A percentile compares a stretch with the other conserved stretches of the same genome.
These are phyloP conservation scores for Eurystomus glaucurus DNA, from an alignment of 2,797 vertebrate species.

Conservation along the genomic window DNA sequence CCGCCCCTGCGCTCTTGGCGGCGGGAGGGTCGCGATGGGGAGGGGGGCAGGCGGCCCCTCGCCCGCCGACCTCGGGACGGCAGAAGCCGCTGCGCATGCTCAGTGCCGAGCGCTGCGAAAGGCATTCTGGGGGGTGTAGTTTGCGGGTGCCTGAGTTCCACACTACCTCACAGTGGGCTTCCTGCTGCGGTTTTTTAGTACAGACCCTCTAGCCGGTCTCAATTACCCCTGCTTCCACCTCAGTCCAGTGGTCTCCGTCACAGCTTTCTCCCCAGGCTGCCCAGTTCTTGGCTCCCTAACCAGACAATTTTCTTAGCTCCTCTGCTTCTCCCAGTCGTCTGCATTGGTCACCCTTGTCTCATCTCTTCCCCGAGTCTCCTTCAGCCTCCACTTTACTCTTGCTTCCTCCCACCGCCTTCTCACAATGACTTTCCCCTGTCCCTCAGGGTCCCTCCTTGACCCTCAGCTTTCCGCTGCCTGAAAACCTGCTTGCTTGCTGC, in stretches of 20 bases:
- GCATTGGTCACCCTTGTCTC: rapidly evolving
- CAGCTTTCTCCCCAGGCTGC: neutral
- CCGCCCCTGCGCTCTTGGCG: neutral
- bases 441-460: neutral
- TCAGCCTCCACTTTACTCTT: no score
- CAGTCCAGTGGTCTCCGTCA: neutral
- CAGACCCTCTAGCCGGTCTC: rapidly evolving
- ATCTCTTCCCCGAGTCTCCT: neutral
- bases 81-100: neutral
- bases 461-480: rapidly evolving
- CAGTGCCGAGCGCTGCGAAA: neutral
- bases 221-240: rapidly evolving
- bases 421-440: no score
- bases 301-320: rapidly evolving
- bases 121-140: constrained; percentile 28
- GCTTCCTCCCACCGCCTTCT: neutral
- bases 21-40: no score
- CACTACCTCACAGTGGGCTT: rapidly evolving
- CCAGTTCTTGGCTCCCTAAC: neutral
- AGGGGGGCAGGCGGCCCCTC: neutral
- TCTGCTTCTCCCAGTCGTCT: no score
- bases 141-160: rapidly evolving
- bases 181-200: rapidly evolving
- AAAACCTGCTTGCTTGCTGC: neutral
- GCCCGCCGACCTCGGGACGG: neutral